Conservation (phyloP, 2,888 invertebrate species). For the Suillia variegata region DNA sequence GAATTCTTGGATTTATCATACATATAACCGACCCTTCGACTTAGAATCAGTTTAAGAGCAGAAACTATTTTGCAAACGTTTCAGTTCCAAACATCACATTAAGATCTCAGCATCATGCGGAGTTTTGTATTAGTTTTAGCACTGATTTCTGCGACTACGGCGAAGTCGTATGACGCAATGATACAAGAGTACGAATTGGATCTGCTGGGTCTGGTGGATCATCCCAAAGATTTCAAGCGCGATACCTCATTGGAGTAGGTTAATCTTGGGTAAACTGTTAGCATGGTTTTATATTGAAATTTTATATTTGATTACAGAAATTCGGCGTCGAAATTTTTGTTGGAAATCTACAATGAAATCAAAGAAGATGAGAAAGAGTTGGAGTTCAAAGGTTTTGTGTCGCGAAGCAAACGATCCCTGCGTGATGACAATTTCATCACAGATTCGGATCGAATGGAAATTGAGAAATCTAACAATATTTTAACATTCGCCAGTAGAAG, state of each 20-base stretch:
- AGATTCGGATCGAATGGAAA: constrained; percentile 78
- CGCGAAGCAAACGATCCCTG: constrained; percentile 40
- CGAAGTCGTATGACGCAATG: too few species aligned
- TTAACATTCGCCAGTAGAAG: constrained; percentile 91
- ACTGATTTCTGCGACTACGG: too few species aligned
- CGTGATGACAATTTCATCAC: constrained; percentile 65
- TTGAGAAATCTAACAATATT: constrained; percentile 89
- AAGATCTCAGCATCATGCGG: too few species aligned
- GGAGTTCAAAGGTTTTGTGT: constrained; percentile 38
- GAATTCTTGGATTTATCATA: too few species aligned
- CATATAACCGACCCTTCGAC: too few species aligned
- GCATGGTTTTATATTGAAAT: background rate
- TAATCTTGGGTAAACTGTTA: background rate
- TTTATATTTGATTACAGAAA: too few species aligned
- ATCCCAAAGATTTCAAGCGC: constrained; percentile 67
- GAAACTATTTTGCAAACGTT: too few species aligned
- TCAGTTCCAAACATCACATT: too few species aligned
- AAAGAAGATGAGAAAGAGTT: constrained; percentile 60
- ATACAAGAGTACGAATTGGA: too few species aligned
- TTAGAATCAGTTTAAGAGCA: too few species aligned
- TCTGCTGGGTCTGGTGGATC: constrained; percentile 81
- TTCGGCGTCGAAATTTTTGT: constrained; percentile 77
- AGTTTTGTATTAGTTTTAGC: too few species aligned
- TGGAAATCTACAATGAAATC: constrained; percentile 84
- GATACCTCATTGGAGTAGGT: constrained; percentile 51